Evolutionary conservation across 1,140 invertebrate genomes (phyloP), one percentile per base, ranked within the genome.

Genomic region (Penaeus chinensis): DNA sequence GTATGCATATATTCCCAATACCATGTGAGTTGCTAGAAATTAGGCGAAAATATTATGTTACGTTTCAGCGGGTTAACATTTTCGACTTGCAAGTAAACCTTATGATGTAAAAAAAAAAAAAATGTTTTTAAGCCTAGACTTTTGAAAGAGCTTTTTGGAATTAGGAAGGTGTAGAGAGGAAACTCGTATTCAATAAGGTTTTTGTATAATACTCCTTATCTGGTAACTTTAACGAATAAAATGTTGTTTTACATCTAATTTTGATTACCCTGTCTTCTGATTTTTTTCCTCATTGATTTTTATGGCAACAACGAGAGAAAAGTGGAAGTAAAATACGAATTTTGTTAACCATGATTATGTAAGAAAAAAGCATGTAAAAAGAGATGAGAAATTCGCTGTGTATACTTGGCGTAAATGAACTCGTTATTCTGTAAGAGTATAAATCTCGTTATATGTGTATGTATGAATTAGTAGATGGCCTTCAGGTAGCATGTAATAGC

Each of bases 181-280:
- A 62, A 85, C 84, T 66, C 66, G 84, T 85, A 85, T 79, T 79
- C 42, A 27, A 69, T 85, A 85, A 85, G 84, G 54, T 24, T 85
- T 85, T 85, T 85, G 84, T 85, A 85, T 79, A 47, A 85, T 85
- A 85, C 71, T 85, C 84, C 77, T 85, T 85, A 77, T 85, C 84
- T 77, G 78, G 84, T 85, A 80, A 78, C 84, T 85, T 85, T 85
- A 85, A 85, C 27, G 84, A 85, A 85, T 85, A 85, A 85, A 85
- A 85, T 85, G 84, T 85, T 85, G 84, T 85, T 85, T 76, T 85
- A 79, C 76, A 63, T 54, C 10, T 54, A 8, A 54, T 54, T 54
- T 54, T 74, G 18, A 74, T 19, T 19, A 32, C 0, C 22, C 42
- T 24, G 24, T 74, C 3, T 27, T 5, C 42, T 1, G 8, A 22